Evolutionary conservation across 64 coral and sea anemone genomes (phyloP), one percentile per base, ranked within the genome.

Genomic region (Stichodactyla mertensii): DNA sequence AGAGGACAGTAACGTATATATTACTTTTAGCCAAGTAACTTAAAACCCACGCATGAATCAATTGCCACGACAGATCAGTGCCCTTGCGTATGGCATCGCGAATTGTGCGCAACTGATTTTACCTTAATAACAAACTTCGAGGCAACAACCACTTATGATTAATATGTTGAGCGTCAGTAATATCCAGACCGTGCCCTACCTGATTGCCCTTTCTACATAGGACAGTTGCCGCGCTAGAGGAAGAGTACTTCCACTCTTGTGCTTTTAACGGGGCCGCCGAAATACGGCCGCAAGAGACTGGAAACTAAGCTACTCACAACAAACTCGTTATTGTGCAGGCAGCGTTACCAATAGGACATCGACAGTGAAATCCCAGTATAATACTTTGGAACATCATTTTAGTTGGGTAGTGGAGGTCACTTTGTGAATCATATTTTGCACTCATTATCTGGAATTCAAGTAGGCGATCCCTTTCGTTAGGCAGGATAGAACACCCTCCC

Each of bases 11-110:
- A 81, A 81, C 78, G 13, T 54, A 81, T 20, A 81, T 55, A 81
- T 53, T 19, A 81, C 78, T 81, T 81, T 81, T 81, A 55, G 56
- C 22, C 83, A 45, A 85, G 83, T 85, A 85, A 85, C 57, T 23
- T 85, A 62, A 85, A 85, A 85, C 83, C 83, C 19, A 85, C 55
- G 83, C 36, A 85, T 61, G 55, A 85, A 57, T 85, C 83, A 52
- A 85, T 52, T 85, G 83, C 83, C 83, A 85, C 83, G 83, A 85
- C 83, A 81, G 15, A 81, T 81, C 78, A 81, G n/a, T 55, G 78
- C 78, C 53, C 78, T 81, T 53, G 78, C 69, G 36, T 45, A 45
- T 74, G 69, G 24, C 69, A 74, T 74, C 69, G 78, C 53, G 52
- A 81, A 81, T 53, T 81, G 15, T 51, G 78, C 78, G 78, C 78